A percentile compares a stretch with the other conserved stretches of the same genome.
Evolutionary conservation across 2,797 vertebrate genomes (phyloP).

Genomic region (Spinibarbus caldwelli): DNA sequence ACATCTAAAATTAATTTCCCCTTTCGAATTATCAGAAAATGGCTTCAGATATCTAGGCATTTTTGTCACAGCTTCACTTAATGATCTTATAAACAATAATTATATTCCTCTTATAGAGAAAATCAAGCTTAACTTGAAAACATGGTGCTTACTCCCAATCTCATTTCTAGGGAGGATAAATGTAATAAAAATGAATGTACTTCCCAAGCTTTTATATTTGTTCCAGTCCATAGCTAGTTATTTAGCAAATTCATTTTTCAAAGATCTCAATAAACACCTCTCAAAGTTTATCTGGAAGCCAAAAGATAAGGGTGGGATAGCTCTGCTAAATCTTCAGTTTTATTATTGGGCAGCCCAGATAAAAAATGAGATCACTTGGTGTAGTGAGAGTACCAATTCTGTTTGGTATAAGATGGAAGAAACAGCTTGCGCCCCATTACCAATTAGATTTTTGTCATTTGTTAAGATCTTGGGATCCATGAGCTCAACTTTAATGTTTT

Average conservation of each 20-base stretch:
- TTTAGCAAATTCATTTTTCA: background rate
- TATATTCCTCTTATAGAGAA: background rate
- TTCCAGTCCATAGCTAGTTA: background rate
- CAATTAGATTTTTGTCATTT: too few relatives aligned
- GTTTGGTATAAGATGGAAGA: background rate
- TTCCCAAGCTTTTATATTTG: background rate
- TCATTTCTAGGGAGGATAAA: background rate
- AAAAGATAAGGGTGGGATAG: background rate
- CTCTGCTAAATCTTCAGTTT: background rate
- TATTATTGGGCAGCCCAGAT: background rate
- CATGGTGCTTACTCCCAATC: background rate
- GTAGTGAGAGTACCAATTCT: background rate
- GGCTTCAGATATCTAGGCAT: background rate
- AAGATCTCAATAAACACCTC: background rate
- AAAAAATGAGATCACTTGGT: background rate
- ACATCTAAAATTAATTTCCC: background rate
- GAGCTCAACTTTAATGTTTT: too few relatives aligned
- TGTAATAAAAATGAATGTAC: background rate
- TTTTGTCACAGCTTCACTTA: background rate
- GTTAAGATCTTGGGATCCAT: too few relatives aligned
- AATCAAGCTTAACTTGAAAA: background rate
- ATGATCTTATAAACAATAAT: background rate
- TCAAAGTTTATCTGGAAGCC: background rate
- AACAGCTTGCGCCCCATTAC: background rate
- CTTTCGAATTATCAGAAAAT: background rate